A percentile compares a stretch with the other conserved stretches of the same genome.
These are phyloP conservation scores for Portunus trituberculatus DNA, from an alignment of 1,140 invertebrate species.

Conservation along the genomic window DNA sequence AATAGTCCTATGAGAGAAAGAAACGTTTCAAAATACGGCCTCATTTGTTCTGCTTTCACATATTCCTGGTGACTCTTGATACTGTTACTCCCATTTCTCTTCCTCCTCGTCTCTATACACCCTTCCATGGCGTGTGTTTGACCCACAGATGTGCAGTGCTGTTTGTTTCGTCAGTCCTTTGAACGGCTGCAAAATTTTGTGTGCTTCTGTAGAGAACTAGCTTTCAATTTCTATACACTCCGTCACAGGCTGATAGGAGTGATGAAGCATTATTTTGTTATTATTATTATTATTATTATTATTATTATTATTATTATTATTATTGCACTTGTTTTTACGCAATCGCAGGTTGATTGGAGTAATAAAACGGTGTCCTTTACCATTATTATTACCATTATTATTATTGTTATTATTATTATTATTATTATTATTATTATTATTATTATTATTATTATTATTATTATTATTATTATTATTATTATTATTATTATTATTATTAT, in stretches of 20 bases:
- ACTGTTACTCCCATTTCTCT: neutral
- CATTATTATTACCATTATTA: no score
- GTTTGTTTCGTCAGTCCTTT: neutral
- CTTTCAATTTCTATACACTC: no score
- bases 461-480: no score
- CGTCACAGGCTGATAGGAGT: no score
- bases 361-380: no score
- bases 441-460: no score
- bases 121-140: neutral
- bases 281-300: conserved; percentile 46
- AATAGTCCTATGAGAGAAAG: no score
- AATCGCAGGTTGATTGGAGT: no score
- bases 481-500: no score
- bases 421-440: no score
- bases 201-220: neutral
- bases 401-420: no score
- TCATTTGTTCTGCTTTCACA: neutral
- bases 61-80: neutral
- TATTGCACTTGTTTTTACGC: neutral
- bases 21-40: no score
- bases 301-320: neutral
- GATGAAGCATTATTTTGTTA: neutral
- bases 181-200: neutral
- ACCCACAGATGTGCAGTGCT: neutral
- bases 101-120: neutral